Evolutionary conservation across 1,140 invertebrate species (phyloP).

Genomic region (Drosophila mojavensis): DNA sequence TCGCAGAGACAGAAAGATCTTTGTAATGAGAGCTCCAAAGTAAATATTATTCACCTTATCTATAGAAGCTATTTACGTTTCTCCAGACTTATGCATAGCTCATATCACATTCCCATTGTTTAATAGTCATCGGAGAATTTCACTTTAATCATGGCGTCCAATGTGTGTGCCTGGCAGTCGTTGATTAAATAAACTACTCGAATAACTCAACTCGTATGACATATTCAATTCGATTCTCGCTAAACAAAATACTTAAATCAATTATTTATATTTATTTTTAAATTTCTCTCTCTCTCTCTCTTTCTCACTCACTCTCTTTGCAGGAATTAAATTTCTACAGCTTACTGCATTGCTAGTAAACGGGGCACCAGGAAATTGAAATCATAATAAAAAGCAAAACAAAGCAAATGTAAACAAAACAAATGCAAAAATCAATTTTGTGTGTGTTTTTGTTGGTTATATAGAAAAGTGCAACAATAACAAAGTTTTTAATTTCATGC

Average conservation of each 20-base stretch:
- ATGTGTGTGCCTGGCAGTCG: not conserved
- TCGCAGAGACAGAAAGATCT: no score
- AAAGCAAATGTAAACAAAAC: conserved; percentile 33
- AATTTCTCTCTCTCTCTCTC: conserved; percentile 15
- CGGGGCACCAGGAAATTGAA: conserved; percentile 54
- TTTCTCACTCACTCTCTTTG: conserved; percentile 26
- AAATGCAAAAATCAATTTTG: conserved; percentile 34
- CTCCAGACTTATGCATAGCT: no score
- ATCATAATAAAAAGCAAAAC: conserved; percentile 47
- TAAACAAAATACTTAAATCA: conserved; percentile 27
- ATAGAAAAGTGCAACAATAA: conserved; percentile 47
- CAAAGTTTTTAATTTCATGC: conserved; percentile 50
- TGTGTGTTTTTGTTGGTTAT: conserved; percentile 13
- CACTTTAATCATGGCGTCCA: not conserved
- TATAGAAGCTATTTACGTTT: no score
- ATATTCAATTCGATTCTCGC: not conserved
- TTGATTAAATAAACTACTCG: not conserved
- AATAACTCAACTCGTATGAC: not conserved
- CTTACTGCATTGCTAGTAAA: conserved; percentile 76
- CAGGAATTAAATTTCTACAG: conserved; percentile 77
- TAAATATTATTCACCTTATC: no score
- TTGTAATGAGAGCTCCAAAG: no score
- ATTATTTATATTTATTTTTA: conserved; percentile 37
- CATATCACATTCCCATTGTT: no score
- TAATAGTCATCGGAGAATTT: no score